A percentile compares a stretch with the other conserved stretches of the same genome.
These are phyloP conservation scores for Coptodon bakossiorum DNA, from an alignment of 2,113 vertebrate genomes.

Conservation along the genomic window DNA sequence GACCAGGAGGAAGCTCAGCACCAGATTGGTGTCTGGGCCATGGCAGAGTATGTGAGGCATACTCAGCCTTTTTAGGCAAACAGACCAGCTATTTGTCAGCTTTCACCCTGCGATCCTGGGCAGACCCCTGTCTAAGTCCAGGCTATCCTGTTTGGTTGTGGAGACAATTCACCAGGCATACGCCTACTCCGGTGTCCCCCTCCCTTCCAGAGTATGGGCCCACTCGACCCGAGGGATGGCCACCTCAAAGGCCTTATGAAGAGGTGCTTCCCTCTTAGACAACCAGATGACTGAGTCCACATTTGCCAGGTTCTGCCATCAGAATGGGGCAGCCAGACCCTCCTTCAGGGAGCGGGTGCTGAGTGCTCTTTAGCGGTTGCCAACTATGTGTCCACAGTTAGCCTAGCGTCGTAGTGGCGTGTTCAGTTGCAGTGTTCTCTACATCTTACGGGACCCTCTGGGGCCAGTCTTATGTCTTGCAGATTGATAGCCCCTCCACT, in stretches of 20 bases:
- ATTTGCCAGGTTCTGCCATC: background rate
- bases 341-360: background rate
- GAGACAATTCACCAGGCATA: background rate
- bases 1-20: background rate
- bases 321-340: background rate
- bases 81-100: background rate
- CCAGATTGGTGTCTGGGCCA: background rate
- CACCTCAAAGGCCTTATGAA: background rate
- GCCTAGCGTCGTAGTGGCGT: background rate
- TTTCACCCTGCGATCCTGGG: background rate
- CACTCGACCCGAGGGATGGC: background rate
- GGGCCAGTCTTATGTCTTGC: background rate
- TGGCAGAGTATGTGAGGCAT: background rate
- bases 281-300: background rate
- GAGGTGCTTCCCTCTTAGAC: background rate
- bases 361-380: background rate
- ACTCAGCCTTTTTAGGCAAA: background rate
- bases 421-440: background rate
- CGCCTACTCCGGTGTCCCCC: fast-evolving
- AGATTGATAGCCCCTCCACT: background rate
- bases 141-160: background rate
- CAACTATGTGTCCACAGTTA: background rate
- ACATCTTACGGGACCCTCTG: background rate
- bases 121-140: background rate
- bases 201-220: background rate